Evolutionary conservation across 1,140 invertebrate species (phyloP).

Genomic region (Himalopsyche phryganea): DNA sequence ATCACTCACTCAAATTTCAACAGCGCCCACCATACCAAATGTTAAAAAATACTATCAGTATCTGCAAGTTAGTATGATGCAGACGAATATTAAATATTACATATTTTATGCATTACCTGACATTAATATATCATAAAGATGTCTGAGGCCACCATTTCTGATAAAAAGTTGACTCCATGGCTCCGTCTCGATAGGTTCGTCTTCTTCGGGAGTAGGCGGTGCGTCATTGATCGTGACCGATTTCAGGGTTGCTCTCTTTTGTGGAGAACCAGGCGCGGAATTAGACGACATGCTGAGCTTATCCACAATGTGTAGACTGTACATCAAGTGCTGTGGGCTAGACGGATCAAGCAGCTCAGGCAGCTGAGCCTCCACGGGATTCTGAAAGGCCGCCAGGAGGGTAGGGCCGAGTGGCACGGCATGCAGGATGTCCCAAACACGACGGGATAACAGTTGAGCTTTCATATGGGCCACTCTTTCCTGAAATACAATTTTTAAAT

Average conservation of each 20-base stretch:
- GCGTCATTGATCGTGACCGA: conserved; percentile 36
- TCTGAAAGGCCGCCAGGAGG: conserved; percentile 78
- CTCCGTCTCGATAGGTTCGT: conserved; percentile 42
- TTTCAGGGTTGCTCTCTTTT: conserved; percentile 19
- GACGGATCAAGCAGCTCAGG: conserved; percentile 77
- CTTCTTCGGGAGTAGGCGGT: conserved; percentile 41
- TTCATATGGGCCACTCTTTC: conserved; percentile 82
- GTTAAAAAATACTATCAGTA: too few species aligned
- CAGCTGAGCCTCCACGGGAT: conserved; percentile 62
- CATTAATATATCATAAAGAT: conserved; percentile 90
- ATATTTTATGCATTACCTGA: too few species aligned
- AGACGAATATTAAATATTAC: too few species aligned
- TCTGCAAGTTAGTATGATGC: too few species aligned
- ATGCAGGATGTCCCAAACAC: conserved; percentile 92
- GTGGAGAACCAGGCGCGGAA: conserved; percentile 32
- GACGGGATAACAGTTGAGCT: conserved; percentile 82
- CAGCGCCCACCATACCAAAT: too few species aligned
- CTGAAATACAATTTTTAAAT: conserved; percentile 41
- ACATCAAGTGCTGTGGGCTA: conserved; percentile 91
- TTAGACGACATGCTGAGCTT: conserved; percentile 47
- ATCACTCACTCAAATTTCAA: too few species aligned
- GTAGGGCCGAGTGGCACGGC: conserved; percentile 85
- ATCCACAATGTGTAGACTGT: conserved; percentile 89
- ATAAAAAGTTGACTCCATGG: conserved; percentile 79
- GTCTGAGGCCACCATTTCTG: conserved; percentile 77